Conservation (phyloP, 2,888 invertebrate genomes). For the Cheilosia soror region DNA sequence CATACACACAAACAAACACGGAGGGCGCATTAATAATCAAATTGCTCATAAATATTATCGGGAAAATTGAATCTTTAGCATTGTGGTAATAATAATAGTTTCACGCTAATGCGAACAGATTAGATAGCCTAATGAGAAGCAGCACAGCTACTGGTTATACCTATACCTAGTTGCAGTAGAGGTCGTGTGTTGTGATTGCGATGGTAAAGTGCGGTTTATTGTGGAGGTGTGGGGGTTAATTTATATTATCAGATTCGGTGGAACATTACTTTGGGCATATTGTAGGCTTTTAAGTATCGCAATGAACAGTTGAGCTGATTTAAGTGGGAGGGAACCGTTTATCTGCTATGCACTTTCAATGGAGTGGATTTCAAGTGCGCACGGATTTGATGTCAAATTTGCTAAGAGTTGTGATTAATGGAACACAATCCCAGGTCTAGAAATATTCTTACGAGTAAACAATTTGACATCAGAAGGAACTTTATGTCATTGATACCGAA, state of each 20-base stretch:
- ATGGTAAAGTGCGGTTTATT: slow-evolving; percentile 30
- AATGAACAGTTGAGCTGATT: neutral
- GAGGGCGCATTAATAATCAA: slow-evolving; percentile 54
- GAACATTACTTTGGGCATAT: neutral
- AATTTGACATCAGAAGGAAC: too few species aligned
- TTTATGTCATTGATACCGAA: too few species aligned
- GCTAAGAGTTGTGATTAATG: too few species aligned
- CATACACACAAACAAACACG: slow-evolving; percentile 50
- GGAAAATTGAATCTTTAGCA: slow-evolving; percentile 70
- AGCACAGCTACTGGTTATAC: slow-evolving; percentile 36
- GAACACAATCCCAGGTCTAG: too few species aligned
- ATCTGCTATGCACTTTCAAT: too few species aligned
- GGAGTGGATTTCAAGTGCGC: too few species aligned
- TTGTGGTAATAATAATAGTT: slow-evolving; percentile 69
- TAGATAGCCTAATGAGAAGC: slow-evolving; percentile 53
- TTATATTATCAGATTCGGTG: neutral
- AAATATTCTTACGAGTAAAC: too few species aligned
- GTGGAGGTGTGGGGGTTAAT: neutral
- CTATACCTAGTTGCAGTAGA: neutral
- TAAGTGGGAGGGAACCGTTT: neutral
- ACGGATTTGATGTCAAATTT: too few species aligned
- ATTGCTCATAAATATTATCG: slow-evolving; percentile 71
- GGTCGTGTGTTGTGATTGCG: slow-evolving; percentile 16
- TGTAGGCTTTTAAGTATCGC: neutral
- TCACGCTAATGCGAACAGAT: slow-evolving; percentile 68